phyloP scores from a whole-genome alignment of 2,797 vertebrate species.

The Channa striata region DNA sequence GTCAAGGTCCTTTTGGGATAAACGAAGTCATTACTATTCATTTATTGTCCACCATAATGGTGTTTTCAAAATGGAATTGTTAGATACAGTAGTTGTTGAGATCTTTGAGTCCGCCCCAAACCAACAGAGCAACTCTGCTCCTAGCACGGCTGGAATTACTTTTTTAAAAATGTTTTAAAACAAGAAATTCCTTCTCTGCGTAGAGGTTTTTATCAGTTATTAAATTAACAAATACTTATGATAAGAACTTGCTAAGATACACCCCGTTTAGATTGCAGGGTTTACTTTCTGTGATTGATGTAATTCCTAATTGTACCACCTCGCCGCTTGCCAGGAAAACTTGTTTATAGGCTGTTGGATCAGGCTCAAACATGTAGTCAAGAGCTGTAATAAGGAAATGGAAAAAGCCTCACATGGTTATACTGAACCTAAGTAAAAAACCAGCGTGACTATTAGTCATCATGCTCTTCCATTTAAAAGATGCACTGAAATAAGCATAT shows the following conservation, averaged over 20 bases:
- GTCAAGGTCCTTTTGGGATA: neutral
- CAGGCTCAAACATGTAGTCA: neutral
- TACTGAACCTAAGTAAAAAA: conserved; percentile 4
- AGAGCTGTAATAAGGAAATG: conserved; percentile 3
- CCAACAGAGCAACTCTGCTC: no score
- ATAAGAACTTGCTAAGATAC: neutral
- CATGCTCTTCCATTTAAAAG: conserved; percentile 12
- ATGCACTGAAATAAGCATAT: neutral
- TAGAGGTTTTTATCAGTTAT: neutral
- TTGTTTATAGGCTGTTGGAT: conserved; percentile 15
- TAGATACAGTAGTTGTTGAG: no score
- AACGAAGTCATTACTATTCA: no score
- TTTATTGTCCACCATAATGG: no score
- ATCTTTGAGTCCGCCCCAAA: no score
- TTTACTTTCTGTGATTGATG: neutral
- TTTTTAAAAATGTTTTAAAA: no score
- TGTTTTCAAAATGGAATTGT: no score
- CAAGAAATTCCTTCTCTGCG: no score
- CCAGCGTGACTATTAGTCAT: conserved; percentile 3
- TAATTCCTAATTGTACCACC: neutral
- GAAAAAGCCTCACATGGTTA: neutral
- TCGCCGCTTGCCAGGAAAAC: conserved; percentile 1
- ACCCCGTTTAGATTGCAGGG: neutral
- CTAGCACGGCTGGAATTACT: no score
- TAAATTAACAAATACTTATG: neutral